These are phyloP conservation scores for Ctenochaetus hawaiiensis DNA, from an alignment of 2,797 vertebrate species.

Conservation along the genomic window DNA sequence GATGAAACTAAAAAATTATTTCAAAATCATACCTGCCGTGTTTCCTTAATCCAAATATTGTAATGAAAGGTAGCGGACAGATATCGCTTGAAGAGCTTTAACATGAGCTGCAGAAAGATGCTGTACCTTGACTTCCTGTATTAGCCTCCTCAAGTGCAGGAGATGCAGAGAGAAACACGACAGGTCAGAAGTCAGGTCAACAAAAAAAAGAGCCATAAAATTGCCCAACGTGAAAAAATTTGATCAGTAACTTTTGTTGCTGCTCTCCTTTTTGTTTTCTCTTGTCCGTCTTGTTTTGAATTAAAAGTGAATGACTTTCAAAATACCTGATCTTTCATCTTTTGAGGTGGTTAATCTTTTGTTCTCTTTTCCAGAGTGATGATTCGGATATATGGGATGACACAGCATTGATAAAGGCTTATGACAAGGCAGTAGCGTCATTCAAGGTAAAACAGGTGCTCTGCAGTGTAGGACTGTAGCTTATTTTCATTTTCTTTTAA, in stretches of 20 bases:
- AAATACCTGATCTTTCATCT: neutral
- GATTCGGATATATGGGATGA: constrained; percentile 99
- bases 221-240: neutral
- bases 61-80: neutral
- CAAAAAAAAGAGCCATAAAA: neutral
- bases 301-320: neutral
- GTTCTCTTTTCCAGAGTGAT: constrained; percentile 87
- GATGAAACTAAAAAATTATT: neutral
- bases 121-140: neutral
- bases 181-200: neutral
- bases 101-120: neutral
- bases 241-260: neutral
- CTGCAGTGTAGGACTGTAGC: neutral
- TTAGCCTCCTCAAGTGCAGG: neutral
- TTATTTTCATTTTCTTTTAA: too few relatives aligned
- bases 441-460: constrained; percentile 89
- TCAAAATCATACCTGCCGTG: neutral
- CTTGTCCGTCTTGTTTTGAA: neutral
- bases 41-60: neutral
- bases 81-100: neutral
- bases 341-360: neutral
- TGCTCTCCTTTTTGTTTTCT: neutral
- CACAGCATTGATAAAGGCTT: constrained; percentile 96
- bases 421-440: constrained; percentile 96
- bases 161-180: neutral